A percentile compares a stretch with the other conserved stretches of the same genome.
Evolutionary conservation across 2,888 invertebrate genomes (phyloP).

Genomic region (Ophion slaviceki): DNA sequence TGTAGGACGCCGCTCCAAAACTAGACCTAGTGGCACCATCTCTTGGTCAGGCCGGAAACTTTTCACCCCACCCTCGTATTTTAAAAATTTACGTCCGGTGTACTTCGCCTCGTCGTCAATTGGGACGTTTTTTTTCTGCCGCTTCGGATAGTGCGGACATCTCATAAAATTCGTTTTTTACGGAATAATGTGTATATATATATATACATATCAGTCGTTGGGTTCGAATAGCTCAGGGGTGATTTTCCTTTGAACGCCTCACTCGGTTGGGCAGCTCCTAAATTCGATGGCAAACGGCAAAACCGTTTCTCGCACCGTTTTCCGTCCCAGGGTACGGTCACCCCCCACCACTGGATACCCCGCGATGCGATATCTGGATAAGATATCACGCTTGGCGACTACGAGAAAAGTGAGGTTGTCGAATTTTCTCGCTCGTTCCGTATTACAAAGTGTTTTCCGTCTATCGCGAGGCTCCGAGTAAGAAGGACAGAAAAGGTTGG

Average conservation of each 20-base stretch:
- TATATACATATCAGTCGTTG: constrained; percentile 23
- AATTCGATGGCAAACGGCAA: constrained; percentile 62
- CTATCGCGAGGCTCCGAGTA: not conserved
- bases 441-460: constrained; percentile 38
- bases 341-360: not conserved
- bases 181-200: constrained; percentile 48
- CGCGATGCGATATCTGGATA: constrained; percentile 34
- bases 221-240: constrained; percentile 49
- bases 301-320: constrained; percentile 47
- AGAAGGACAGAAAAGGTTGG: not conserved
- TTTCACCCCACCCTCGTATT: too few species aligned
- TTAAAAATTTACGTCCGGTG: constrained; percentile 58
- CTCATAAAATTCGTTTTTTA: constrained; percentile 68
- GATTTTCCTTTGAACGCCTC: constrained; percentile 63
- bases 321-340: not conserved
- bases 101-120: constrained; percentile 46
- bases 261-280: constrained; percentile 54
- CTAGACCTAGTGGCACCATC: too few species aligned
- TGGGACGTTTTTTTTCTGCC: constrained; percentile 2
- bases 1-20: too few species aligned
- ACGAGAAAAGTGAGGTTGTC: constrained; percentile 5
- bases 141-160: constrained; percentile 38
- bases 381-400: constrained; percentile 34
- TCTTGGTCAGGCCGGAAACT: too few species aligned
- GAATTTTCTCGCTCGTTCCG: constrained; percentile 29